Conservation (phyloP, 1,140 invertebrate genomes). For the Drosophila punjabiensis region DNA sequence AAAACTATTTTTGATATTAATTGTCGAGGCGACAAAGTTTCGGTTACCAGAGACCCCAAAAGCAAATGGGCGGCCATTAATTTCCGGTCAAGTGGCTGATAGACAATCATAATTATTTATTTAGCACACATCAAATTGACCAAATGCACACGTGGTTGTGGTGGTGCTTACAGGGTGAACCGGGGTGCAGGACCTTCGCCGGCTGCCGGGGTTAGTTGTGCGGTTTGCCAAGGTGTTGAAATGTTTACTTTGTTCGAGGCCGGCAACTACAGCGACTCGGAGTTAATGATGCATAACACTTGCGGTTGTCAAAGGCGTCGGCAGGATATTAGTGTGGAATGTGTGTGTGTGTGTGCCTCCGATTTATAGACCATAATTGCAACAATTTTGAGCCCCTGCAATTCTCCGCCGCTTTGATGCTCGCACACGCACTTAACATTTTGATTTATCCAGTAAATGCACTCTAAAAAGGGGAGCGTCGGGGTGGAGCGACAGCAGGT, state of each 20-base stretch:
- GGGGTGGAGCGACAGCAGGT: neutral
- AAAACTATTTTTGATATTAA: slow-evolving; percentile 81
- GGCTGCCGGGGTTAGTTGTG: slow-evolving; percentile 61
- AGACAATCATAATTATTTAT: slow-evolving; percentile 83
- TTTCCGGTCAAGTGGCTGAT: slow-evolving; percentile 80
- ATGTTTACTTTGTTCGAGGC: slow-evolving; percentile 75
- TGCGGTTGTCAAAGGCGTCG: slow-evolving; percentile 57
- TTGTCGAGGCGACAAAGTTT: slow-evolving; percentile 66
- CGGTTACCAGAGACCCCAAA: slow-evolving; percentile 14
- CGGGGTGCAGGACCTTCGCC: slow-evolving; percentile 2
- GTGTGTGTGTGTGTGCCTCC: slow-evolving; percentile 20
- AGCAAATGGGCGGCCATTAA: slow-evolving; percentile 71
- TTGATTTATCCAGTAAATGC: slow-evolving; percentile 75
- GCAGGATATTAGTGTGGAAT: neutral
- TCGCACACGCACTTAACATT: slow-evolving; percentile 60
- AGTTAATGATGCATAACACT: slow-evolving; percentile 78
- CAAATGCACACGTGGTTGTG: slow-evolving; percentile 75
- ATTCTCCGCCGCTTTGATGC: slow-evolving; percentile 42
- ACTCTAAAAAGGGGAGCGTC: slow-evolving; percentile 46
- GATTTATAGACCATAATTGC: slow-evolving; percentile 77
- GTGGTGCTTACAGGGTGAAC: slow-evolving; percentile 12
- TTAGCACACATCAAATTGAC: slow-evolving; percentile 79
- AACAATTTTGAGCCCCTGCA: slow-evolving; percentile 66
- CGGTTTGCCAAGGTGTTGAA: slow-evolving; percentile 77
- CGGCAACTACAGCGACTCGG: slow-evolving; percentile 65